Conservation (phyloP, 2,113 vertebrate species). For the Macroglossus sobrinus region DNA sequence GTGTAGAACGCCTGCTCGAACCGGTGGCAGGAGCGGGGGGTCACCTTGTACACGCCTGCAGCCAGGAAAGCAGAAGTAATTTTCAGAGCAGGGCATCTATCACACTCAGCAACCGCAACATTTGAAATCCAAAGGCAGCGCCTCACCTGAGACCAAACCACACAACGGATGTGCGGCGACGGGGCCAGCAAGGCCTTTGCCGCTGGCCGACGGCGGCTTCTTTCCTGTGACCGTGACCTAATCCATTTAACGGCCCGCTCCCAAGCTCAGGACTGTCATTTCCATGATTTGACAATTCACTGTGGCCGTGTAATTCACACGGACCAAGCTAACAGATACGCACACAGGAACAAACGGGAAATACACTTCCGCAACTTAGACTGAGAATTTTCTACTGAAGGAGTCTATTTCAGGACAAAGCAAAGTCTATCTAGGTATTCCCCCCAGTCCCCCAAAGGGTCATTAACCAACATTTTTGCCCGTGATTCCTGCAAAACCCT, state of each 20-base stretch:
- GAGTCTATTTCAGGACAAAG: neutral
- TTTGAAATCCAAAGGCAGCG: neutral
- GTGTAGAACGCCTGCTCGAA: conserved; percentile 98
- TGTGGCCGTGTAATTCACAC: neutral
- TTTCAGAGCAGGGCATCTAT: neutral
- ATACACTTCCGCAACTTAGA: neutral
- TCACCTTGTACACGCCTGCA: conserved; percentile 97
- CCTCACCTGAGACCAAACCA: neutral
- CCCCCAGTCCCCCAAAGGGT: too few relatives aligned
- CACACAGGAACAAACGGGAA: neutral
- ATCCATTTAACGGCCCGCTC: neutral
- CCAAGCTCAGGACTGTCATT: neutral
- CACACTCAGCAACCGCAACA: neutral
- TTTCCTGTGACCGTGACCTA: neutral
- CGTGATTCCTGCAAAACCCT: neutral
- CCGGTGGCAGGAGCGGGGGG: conserved; percentile 97
- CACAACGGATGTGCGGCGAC: rapidly evolving
- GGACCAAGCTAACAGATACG: neutral
- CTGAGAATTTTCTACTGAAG: neutral
- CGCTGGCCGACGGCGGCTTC: rapidly evolving
- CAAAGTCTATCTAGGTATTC: neutral
- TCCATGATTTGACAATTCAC: neutral
- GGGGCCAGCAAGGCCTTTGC: neutral
- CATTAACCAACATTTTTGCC: neutral
- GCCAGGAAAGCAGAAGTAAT: conserved; percentile 35